A percentile compares a stretch with the other conserved stretches of the same genome.
Conservation (phyloP, 2,797 vertebrate genomes). For the Rhinogobio ventralis region DNA sequence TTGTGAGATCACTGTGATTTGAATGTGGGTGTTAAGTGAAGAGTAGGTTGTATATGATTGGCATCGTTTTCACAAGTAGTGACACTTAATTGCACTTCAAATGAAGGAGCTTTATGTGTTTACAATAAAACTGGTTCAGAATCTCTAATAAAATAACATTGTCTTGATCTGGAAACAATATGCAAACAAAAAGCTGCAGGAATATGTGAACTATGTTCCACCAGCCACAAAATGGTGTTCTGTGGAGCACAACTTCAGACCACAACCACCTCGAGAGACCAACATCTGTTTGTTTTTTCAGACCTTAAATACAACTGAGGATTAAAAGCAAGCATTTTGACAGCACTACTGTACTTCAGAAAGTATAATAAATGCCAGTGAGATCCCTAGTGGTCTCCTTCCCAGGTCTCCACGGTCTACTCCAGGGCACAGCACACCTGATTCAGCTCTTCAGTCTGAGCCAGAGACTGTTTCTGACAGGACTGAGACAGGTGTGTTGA, state of each 20-base stretch:
- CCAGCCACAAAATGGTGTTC: slow-evolving; percentile 39
- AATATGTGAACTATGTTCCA: slow-evolving; percentile 24
- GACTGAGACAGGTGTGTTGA: slow-evolving; percentile 44
- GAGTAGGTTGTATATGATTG: slow-evolving; percentile 4
- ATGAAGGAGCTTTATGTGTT: slow-evolving; percentile 25
- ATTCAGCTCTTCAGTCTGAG: slow-evolving; percentile 35
- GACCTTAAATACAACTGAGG: slow-evolving; percentile 11
- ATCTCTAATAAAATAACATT: slow-evolving; percentile 40
- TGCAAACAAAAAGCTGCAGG: slow-evolving; percentile 49
- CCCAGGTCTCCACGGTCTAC: slow-evolving; percentile 14
- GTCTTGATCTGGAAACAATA: slow-evolving; percentile 2
- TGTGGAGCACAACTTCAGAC: slow-evolving; percentile 18
- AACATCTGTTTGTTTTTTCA: background rate
- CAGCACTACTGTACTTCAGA: slow-evolving; percentile 7
- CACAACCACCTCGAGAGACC: background rate
- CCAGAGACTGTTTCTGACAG: slow-evolving; percentile 33
- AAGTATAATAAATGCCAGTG: slow-evolving; percentile 16
- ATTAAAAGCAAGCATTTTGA: slow-evolving; percentile 27
- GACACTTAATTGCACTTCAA: slow-evolving; percentile 38
- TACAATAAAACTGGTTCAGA: slow-evolving; percentile 7
- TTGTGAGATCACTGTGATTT: slow-evolving; percentile 20
- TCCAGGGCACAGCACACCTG: slow-evolving; percentile 36
- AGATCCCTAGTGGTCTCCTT: slow-evolving; percentile 34
- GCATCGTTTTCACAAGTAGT: slow-evolving; percentile 5
- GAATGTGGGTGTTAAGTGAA: slow-evolving; percentile 37